Evolutionary conservation across 2,113 vertebrate species (phyloP).

Genomic region (Amazona guildingii): DNA sequence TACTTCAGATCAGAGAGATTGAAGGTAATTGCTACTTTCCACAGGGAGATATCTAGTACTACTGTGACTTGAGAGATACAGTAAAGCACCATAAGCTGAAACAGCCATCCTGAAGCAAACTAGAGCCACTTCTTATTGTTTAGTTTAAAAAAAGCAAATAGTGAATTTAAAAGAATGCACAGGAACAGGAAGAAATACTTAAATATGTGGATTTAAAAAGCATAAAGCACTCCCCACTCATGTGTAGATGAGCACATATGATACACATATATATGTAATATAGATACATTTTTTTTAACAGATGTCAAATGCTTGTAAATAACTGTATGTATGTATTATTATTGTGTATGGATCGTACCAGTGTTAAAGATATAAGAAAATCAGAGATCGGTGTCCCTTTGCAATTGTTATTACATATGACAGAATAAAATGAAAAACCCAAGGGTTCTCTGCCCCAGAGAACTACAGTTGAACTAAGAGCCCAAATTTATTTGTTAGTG

Average conservation of each 20-base stretch:
- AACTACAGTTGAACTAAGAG: constrained; percentile 44
- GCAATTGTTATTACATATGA: not conserved
- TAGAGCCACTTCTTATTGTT: constrained; percentile 3
- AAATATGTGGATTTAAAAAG: not conserved
- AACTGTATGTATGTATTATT: not conserved
- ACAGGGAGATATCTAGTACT: constrained; percentile 73
- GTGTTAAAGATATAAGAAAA: not conserved
- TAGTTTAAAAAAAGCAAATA: not conserved
- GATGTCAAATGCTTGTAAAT: not conserved
- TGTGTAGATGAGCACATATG: not conserved
- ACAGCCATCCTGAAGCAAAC: constrained; percentile 20
- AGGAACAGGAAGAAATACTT: not conserved
- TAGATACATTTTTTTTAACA: not conserved
- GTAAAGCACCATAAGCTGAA: constrained; percentile 54
- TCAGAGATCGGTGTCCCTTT: not conserved
- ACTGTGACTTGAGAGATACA: constrained; percentile 54
- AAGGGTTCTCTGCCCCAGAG: constrained; percentile 1
- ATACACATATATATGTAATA: not conserved
- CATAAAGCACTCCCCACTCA: not conserved
- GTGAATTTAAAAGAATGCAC: not conserved
- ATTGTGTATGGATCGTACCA: not conserved
- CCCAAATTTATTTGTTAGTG: constrained; percentile 48
- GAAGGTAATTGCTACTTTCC: constrained; percentile 88
- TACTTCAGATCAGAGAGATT: constrained; percentile 89
- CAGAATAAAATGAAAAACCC: not conserved